A percentile compares a stretch with the other conserved stretches of the same genome.
phyloP scores from a whole-genome alignment of 2,888 invertebrate species.

The Andrena dorsata region DNA sequence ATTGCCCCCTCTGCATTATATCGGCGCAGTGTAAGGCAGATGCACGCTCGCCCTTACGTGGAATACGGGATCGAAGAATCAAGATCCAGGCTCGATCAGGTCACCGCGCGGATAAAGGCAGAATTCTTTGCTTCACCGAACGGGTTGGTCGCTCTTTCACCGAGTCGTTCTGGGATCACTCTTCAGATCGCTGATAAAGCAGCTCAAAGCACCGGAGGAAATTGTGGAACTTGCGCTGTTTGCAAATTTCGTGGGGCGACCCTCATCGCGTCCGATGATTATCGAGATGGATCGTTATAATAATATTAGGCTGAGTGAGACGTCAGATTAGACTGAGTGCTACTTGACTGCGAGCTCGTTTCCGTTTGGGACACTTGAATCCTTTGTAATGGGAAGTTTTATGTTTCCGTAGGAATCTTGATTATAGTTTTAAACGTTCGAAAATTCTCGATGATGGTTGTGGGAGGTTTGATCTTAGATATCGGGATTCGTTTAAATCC shows the following conservation, averaged over 20 bases:
- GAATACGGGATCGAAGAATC: slow-evolving; percentile 62
- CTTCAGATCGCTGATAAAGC: slow-evolving; percentile 63
- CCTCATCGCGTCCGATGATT: slow-evolving; percentile 22
- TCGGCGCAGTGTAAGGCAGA: slow-evolving; percentile 45
- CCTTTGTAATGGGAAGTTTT: not conserved
- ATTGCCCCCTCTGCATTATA: slow-evolving; percentile 40
- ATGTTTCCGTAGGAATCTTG: not conserved
- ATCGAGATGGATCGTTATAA: slow-evolving; percentile 28
- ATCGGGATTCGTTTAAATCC: not conserved
- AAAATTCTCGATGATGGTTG: not conserved
- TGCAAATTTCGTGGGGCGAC: slow-evolving; percentile 34
- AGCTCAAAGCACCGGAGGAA: slow-evolving; percentile 24
- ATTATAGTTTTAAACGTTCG: not conserved
- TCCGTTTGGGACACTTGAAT: slow-evolving; percentile 18
- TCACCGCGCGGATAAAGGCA: slow-evolving; percentile 53
- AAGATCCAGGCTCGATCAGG: slow-evolving; percentile 64
- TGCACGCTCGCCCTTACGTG: slow-evolving; percentile 51
- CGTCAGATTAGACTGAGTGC: not conserved
- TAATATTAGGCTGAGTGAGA: slow-evolving; percentile 15
- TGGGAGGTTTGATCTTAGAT: not conserved
- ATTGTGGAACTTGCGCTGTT: slow-evolving; percentile 33
- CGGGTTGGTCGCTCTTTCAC: slow-evolving; percentile 28
- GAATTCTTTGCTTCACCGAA: slow-evolving; percentile 35
- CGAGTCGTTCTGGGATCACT: slow-evolving; percentile 28
- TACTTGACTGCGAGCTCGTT: slow-evolving; percentile 19